phyloP scores from a whole-genome alignment of 2,113 vertebrate species.

The Amblyornis subalaris region DNA sequence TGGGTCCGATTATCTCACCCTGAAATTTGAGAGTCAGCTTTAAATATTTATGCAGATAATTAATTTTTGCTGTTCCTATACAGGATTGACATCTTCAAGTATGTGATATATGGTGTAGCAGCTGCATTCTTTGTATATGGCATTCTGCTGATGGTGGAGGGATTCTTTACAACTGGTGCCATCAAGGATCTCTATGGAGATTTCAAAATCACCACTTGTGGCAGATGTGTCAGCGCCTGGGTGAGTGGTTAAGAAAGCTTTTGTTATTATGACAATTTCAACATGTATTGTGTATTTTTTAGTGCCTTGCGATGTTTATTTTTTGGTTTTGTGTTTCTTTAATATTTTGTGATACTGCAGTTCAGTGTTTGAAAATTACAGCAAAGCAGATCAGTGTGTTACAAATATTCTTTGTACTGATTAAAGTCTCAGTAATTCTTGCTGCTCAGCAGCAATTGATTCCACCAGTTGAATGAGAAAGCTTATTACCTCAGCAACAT shows the following conservation, averaged over 20 bases:
- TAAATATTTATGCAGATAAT: background rate
- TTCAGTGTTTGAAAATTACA: background rate
- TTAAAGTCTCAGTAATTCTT: background rate
- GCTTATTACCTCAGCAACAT: background rate
- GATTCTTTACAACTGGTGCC: conserved; percentile 97
- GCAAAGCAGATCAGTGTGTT: background rate
- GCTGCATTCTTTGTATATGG: conserved; percentile 98
- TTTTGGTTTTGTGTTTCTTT: background rate
- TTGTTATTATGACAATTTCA: background rate
- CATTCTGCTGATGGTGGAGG: conserved; percentile 98
- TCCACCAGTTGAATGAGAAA: background rate
- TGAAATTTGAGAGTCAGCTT: background rate
- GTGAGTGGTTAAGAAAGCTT: conserved; percentile 72
- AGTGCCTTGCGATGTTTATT: background rate
- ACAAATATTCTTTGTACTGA: background rate
- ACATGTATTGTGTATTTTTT: background rate
- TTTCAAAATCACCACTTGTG: conserved; percentile 98
- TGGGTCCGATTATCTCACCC: background rate
- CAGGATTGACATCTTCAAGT: conserved; percentile 99
- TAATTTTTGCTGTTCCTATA: conserved; percentile 1
- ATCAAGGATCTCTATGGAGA: conserved; percentile 98
- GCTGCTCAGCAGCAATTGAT: background rate
- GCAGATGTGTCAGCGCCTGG: conserved; percentile 97
- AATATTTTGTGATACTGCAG: background rate
- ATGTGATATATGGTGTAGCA: conserved; percentile 96